Evolutionary conservation across 1,140 invertebrate species (phyloP), one percentile per base, ranked within the genome.

Genomic region (Tetramorium alpestre): DNA sequence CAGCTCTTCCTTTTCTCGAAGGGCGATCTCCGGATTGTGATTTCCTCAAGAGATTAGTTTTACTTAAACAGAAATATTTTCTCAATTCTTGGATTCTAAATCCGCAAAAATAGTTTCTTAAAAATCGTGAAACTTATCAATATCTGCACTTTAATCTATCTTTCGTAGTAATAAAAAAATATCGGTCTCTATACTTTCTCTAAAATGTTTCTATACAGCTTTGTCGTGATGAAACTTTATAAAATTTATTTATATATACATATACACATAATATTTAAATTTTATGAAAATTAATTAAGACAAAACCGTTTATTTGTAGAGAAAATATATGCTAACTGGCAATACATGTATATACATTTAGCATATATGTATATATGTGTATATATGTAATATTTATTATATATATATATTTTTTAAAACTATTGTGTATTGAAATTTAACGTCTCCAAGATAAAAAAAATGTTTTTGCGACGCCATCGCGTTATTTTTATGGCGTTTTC

Each of bases 51-150:
- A 87, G 90, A 91, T 91, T 91, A 91, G 62, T 90, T 87, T 86
- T 89, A 85, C 87, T 89, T 89, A 91, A 89, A 91, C 77, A 89
- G 88, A 76, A 73, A 80, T 85, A 67, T 76, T 65, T 65, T 51
- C 33, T 38, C 54, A 85, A 65, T 81, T 89, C 58, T 25, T 58
- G 54, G 25, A 62, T 88, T 70, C 33, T 4, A 73, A n/a, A 18
- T 28, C 0, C n/a, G 73, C 73, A 67, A 86, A 88, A 88, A 69
- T 78, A 44, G 41, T 54, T 56, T 49, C 25, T 33, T 25, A 25
- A 58, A 58, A 67, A 88, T 87, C 73, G 56, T 72, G 28, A 77
- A 73, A 51, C 51, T 51, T 72, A 33, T 64, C 44, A 28, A 13
- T 13, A 10, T 10, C 13, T 7, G 33, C 11, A 62, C 47, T 44